Base-by-base conservation (phyloP, 2,113 vertebrate species). In the Anseranas semipalmata region DNA sequence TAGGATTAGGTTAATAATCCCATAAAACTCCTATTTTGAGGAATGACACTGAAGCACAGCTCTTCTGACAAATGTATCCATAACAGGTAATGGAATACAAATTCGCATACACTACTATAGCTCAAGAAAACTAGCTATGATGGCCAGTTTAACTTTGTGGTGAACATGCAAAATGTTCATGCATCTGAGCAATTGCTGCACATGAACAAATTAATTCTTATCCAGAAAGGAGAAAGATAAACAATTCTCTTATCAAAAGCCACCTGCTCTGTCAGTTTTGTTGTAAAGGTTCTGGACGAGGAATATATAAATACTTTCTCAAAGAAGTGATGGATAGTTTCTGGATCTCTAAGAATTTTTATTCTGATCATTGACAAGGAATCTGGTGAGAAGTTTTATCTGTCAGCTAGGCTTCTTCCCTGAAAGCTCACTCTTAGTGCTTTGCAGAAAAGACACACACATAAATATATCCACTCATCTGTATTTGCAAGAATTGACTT, bases 1-100 rank as follows among this genome's bases (percentile, higher is more conserved):
- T 37, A 48, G 90, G 85, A 97, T 97, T 95, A 96, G 21, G 68
- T 80, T 95, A 91, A 90, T 95, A 96, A 97, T 97, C 95, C 59
- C 70, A 80, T 88, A 67, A 52, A 92, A 55, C 33, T 58, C 55
- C 88, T 91, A 89, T 88, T 95, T 93, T 95, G 76, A 83, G 91
- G 43, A 84, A 74, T 10, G 45, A 62, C 60, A 60, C 27, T 79
- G 46, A 72, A 52, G 45, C 72, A 62, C 4, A 45, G 30, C 59
- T 80, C 55, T 85, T 82, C 58, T 89, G 50, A 77, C n/a, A 91
- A 89, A 71, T 2, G 2, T 46, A 90, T 68, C 39, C 24, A 0
- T 24, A 76, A n/a, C 17, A 75, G 25, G 52, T 46, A 65, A 56
- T n/a, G 7, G 33, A 94, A 91, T 45, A 70, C 6, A 39, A 41